A percentile compares a stretch with the other conserved stretches of the same genome.
These are phyloP conservation scores for Tenthredo mesomela DNA, from an alignment of 2,888 invertebrate genomes.

Conservation along the genomic window DNA sequence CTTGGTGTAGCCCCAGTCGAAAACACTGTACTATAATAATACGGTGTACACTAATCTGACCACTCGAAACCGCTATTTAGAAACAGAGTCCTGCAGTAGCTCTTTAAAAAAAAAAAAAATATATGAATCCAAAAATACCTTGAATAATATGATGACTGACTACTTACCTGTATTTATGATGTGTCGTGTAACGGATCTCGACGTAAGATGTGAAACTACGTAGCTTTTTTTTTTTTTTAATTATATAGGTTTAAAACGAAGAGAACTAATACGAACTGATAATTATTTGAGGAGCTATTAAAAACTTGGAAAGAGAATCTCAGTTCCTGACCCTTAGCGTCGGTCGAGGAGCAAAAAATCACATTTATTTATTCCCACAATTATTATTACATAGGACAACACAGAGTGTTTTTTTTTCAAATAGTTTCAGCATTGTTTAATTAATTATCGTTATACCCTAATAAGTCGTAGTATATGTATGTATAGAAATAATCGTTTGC, in stretches of 20 bases:
- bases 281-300: constrained; percentile 14
- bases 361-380: constrained; percentile 45
- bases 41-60: no score
- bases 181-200: not conserved
- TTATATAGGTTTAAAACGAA: not conserved
- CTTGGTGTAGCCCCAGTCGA: no score
- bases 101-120: not conserved
- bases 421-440: constrained; percentile 49
- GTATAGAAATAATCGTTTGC: constrained; percentile 41
- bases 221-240: not conserved
- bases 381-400: constrained; percentile 46
- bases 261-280: not conserved
- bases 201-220: not conserved
- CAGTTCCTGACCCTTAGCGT: constrained; percentile 39
- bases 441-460: constrained; percentile 42
- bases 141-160: not conserved
- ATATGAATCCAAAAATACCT: not conserved
- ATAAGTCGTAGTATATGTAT: constrained; percentile 44
- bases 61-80: no score
- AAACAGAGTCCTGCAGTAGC: not conserved
- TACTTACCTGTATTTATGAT: not conserved
- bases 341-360: constrained; percentile 46
- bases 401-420: constrained; percentile 51
- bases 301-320: constrained; percentile 23
- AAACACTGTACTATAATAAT: no score